These are phyloP conservation scores for Caenorhabditis zanzibari DNA, from an alignment of 2,888 invertebrate species.

Conservation along the genomic window DNA sequence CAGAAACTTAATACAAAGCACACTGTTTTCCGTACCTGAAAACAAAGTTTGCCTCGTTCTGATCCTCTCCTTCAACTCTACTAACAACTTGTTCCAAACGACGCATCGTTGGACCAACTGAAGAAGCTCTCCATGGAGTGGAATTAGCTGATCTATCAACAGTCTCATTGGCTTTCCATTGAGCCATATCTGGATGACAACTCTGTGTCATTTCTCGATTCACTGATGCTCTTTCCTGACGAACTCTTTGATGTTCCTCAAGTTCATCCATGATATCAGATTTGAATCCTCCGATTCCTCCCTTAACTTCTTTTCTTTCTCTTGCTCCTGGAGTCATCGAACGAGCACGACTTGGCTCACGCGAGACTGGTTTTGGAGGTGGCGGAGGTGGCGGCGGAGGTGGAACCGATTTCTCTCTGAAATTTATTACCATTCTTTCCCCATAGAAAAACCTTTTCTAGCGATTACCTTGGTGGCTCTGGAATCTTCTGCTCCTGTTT, in stretches of 20 bases:
- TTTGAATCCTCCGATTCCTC: slow-evolving; percentile 67
- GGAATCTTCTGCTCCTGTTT: slow-evolving; percentile 33
- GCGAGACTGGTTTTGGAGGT: slow-evolving; percentile 65
- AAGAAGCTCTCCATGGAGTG: slow-evolving; percentile 68
- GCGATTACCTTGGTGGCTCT: slow-evolving; percentile 33
- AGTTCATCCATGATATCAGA: slow-evolving; percentile 65
- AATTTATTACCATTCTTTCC: neutral
- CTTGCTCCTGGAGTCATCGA: slow-evolving; percentile 58
- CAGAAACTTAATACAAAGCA: neutral
- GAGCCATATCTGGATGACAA: slow-evolving; percentile 75
- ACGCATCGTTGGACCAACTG: slow-evolving; percentile 73
- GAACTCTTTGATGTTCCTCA: slow-evolving; percentile 63
- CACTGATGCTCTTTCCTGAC: slow-evolving; percentile 66
- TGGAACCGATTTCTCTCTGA: slow-evolving; percentile 70
- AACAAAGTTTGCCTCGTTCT: slow-evolving; percentile 72
- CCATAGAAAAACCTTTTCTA: neutral
- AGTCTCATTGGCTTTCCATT: slow-evolving; percentile 67
- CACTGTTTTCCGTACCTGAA: slow-evolving; percentile 62
- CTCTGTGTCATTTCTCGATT: slow-evolving; percentile 74
- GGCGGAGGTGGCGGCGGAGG: slow-evolving; percentile 75
- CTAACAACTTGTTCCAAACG: slow-evolving; percentile 72
- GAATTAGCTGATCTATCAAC: slow-evolving; percentile 60
- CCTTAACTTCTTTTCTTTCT: slow-evolving; percentile 62
- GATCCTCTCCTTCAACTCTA: slow-evolving; percentile 66
- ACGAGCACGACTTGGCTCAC: slow-evolving; percentile 65